Evolutionary conservation across 2,888 invertebrate genomes (phyloP).

Genomic region (Caenorhabditis sinica): DNA sequence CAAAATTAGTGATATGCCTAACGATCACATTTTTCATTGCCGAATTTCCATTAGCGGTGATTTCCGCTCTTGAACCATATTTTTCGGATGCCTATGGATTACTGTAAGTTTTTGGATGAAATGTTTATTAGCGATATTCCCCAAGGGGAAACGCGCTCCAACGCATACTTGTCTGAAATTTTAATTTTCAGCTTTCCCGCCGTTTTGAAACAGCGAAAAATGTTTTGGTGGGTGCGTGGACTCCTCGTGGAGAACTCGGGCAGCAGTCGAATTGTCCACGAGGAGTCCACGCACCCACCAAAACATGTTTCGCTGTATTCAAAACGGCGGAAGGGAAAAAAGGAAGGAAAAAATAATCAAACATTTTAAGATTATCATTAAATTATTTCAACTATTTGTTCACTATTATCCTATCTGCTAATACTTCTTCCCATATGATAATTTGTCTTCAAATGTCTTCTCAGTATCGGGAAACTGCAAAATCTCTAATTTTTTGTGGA

Average conservation of each 20-base stretch:
- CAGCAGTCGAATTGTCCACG: too few species aligned
- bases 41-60: conserved; percentile 33
- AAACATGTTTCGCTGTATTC: too few species aligned
- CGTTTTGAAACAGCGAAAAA: too few species aligned
- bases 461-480: conserved; percentile 3
- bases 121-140: too few species aligned
- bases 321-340: too few species aligned
- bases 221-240: too few species aligned
- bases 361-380: not conserved
- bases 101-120: not conserved
- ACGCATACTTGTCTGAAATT: too few species aligned
- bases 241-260: too few species aligned
- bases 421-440: conserved; percentile 2
- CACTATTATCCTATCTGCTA: not conserved
- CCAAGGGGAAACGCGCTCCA: too few species aligned
- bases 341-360: not conserved
- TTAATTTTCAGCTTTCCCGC: too few species aligned
- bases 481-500: not conserved
- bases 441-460: conserved; percentile 23
- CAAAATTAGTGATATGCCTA: conserved; percentile 27
- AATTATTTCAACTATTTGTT: not conserved
- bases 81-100: conserved; percentile 12
- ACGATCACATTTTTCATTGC: conserved; percentile 44
- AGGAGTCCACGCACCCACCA: too few species aligned
- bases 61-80: conserved; percentile 8